Evolutionary conservation across 2,113 vertebrate species (phyloP).

Genomic region (Rattus norvegicus): GRCr8 NC_086034.1:43435001-43435500

Average conservation of each 20-base stretch:
- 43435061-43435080: too few species aligned
- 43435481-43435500: neutral
- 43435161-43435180: neutral
- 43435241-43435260: neutral
- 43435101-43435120: neutral
- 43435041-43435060: neutral
- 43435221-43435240: neutral
- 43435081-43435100: fast-evolving
- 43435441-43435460: neutral
- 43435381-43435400: neutral
- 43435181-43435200: neutral
- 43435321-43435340: neutral
- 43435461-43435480: neutral
- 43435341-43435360: too few species aligned
- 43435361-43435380: too few species aligned
- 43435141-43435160: neutral
- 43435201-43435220: neutral
- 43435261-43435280: neutral
- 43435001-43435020: neutral
- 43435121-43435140: neutral
- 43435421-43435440: neutral
- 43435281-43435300: neutral
- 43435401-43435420: neutral
- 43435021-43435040: neutral
- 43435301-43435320: neutral